Evolutionary conservation across 2,888 invertebrate species (phyloP).

Genomic region (Tenthredo amoena): DNA sequence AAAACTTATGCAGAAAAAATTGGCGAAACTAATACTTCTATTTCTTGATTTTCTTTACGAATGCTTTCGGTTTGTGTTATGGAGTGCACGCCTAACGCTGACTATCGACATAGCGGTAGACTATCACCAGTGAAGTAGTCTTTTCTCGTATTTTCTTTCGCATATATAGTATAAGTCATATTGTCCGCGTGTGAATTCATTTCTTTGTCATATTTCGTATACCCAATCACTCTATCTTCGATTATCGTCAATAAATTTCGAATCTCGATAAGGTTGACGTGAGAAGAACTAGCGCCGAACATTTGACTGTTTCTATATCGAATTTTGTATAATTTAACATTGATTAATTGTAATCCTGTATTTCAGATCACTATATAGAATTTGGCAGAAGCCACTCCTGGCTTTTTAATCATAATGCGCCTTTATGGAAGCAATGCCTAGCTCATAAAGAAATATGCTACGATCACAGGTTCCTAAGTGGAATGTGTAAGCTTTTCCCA

Average conservation of each 20-base stretch:
- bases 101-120: not conserved
- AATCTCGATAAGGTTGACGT: too few species aligned
- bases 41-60: not conserved
- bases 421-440: slow-evolving; percentile 91
- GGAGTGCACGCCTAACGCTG: not conserved
- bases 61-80: not conserved
- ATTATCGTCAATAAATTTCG: too few species aligned
- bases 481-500: slow-evolving; percentile 91
- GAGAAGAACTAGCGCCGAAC: too few species aligned
- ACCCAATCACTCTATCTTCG: too few species aligned
- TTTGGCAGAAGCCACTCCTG: slow-evolving; percentile 89
- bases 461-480: slow-evolving; percentile 86
- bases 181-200: too few species aligned
- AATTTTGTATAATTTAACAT: too few species aligned
- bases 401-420: slow-evolving; percentile 91
- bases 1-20: too few species aligned
- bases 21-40: too few species aligned
- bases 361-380: slow-evolving; percentile 84
- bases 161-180: too few species aligned
- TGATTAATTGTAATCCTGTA: slow-evolving; percentile 43
- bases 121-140: not conserved
- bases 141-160: too few species aligned
- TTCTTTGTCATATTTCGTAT: too few species aligned
- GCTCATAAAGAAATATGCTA: slow-evolving; percentile 84
- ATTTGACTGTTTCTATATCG: too few species aligned